Evolutionary conservation across 2,888 invertebrate species (phyloP), one percentile per base, ranked within the genome.

Genomic region (Drosophila longiperda): DNA sequence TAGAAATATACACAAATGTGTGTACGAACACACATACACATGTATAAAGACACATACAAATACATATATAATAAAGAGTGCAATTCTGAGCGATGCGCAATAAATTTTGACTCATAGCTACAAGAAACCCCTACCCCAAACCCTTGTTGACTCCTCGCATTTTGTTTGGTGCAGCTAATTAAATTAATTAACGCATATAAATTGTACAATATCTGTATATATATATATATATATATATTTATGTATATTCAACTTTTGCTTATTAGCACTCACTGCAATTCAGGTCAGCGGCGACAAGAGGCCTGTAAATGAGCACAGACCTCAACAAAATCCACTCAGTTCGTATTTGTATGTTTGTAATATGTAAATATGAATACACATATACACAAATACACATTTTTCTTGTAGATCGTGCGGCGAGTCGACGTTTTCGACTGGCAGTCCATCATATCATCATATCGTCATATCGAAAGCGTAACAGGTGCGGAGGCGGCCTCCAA

Each of bases 21-120:
- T 60, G 33, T 59, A 32, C 45, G 32, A 53, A 33, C 61, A 52
- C 48, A 29, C 48, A 66, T 66, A 66, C 66, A 66, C 8, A 29
- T 29, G 20, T 7, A 42, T 7, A 45, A 12, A 40, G 5, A 9
- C n/a, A 5, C 5, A 42, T 11, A 42, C 42, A 17, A 57, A 26
- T 64, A 32, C 36, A 34, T 55, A 50, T 48, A 32, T n/a, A 50
- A 71, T 66, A 61, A 66, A 71, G 45, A 78, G 66, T 78, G 66
- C 61, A 78, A 58, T 66, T 79, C 54, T 70, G 70, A 75, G 60
- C 74, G 84, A 88, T 87, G 86, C 83, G 87, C 89, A 86, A 83
- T 82, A 89, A 83, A 82, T 82, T 81, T 87, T 53, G 54, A 68
- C 64, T 73, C 57, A 66, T 62, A 50, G 45, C 53, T 36, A 38